These are phyloP conservation scores for Syngnathus typhle DNA, from an alignment of 2,113 vertebrate genomes.

Conservation along the genomic window DNA sequence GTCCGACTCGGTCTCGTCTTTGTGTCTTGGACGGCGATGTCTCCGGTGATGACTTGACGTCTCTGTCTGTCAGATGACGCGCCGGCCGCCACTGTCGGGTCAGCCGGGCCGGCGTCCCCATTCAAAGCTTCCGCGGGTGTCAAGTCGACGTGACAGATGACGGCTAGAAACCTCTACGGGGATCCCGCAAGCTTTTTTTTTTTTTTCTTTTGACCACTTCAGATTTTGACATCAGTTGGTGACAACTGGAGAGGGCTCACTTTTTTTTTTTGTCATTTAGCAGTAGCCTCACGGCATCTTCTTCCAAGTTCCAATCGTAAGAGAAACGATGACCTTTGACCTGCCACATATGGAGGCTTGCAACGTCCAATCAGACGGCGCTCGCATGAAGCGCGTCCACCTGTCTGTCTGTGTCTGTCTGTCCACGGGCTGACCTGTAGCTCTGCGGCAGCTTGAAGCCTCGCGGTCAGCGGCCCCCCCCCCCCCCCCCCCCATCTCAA, in stretches of 20 bases:
- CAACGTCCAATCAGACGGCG: background rate
- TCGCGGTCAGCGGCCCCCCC: conserved; percentile 38
- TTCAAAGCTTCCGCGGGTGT: conserved; percentile 40
- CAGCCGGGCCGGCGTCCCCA: conserved; percentile 25
- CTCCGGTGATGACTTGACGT: conserved; percentile 57
- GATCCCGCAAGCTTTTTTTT: background rate
- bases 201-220: background rate
- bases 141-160: conserved; percentile 51
- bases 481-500: conserved; percentile 52
- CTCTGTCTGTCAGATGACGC: conserved; percentile 49
- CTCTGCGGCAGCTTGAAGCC: conserved; percentile 54
- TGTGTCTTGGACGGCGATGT: conserved; percentile 42
- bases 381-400: no score
- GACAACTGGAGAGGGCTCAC: background rate
- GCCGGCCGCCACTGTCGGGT: conserved; percentile 14
- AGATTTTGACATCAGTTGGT: background rate
- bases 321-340: background rate
- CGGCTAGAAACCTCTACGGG: background rate
- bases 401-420: background rate
- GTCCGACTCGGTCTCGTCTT: conserved; percentile 36
- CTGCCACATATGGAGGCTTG: background rate
- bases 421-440: conserved; percentile 56
- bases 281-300: background rate
- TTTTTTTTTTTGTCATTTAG: background rate
- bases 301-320: no score